These are phyloP conservation scores for Tenebrio molitor DNA, from an alignment of 1,140 invertebrate genomes.

Conservation along the genomic window DNA sequence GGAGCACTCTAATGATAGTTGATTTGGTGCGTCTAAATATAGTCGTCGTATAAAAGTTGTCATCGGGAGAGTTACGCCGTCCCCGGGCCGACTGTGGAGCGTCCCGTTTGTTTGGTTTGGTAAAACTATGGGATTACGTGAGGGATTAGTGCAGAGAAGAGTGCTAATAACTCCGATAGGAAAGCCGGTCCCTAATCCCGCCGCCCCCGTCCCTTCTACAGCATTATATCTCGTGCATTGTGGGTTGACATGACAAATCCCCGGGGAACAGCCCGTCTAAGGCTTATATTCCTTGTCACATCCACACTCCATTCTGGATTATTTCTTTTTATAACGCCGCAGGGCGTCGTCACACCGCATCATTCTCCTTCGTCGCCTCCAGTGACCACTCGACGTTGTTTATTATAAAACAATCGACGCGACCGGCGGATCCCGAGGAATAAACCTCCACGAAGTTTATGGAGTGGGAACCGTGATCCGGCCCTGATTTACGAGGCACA, in stretches of 20 bases:
- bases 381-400: conserved; percentile 56
- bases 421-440: conserved; percentile 60
- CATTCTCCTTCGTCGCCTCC: background rate
- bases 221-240: conserved; percentile 42
- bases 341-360: background rate
- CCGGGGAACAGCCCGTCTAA: conserved; percentile 41
- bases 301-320: conserved; percentile 52
- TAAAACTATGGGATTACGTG: conserved; percentile 4
- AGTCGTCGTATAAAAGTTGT: conserved; percentile 12
- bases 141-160: background rate
- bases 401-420: conserved; percentile 61
- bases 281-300: conserved; percentile 52
- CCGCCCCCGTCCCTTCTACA: background rate
- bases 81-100: background rate
- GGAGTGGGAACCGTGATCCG: conserved; percentile 58
- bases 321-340: conserved; percentile 50
- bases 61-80: background rate
- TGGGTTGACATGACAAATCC: conserved; percentile 52
- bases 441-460: conserved; percentile 59
- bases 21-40: conserved; percentile 36
- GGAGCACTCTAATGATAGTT: conserved; percentile 17
- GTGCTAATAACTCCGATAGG: conserved; percentile 31
- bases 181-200: conserved; percentile 19
- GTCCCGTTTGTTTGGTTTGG: conserved; percentile 16
- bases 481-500: conserved; percentile 60